These are phyloP conservation scores for Lasiurus cinereus DNA, from an alignment of 2,113 vertebrate species.

Conservation along the genomic window DNA sequence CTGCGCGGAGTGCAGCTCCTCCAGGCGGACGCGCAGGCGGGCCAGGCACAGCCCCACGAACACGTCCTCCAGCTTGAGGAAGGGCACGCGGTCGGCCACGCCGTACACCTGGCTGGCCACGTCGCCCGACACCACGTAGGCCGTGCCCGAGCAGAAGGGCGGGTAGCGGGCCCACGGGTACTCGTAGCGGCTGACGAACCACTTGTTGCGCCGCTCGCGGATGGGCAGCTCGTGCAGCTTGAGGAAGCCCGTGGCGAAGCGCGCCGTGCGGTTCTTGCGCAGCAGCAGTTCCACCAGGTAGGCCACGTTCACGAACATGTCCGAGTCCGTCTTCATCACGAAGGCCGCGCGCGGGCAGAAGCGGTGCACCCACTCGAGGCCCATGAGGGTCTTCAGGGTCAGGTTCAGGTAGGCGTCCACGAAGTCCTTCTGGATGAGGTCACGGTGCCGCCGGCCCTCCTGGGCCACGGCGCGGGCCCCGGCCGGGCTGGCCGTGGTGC, in stretches of 20 bases:
- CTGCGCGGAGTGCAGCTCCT: slow-evolving; percentile 86
- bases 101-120: slow-evolving; percentile 84
- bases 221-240: slow-evolving; percentile 85
- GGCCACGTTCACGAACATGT: slow-evolving; percentile 89
- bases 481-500: slow-evolving; percentile 50
- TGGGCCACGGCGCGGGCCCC: fast-evolving
- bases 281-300: slow-evolving; percentile 88
- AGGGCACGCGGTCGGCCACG: slow-evolving; percentile 71
- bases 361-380: slow-evolving; percentile 87
- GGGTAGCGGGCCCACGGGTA: slow-evolving; percentile 85
- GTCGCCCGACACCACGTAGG: slow-evolving; percentile 87
- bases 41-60: slow-evolving; percentile 90
- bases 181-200: slow-evolving; percentile 86
- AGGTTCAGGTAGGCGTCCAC: slow-evolving; percentile 87
- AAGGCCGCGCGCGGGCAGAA: slow-evolving; percentile 86
- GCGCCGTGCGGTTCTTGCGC: slow-evolving; percentile 79
- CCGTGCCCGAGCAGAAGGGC: slow-evolving; percentile 88
- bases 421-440: slow-evolving; percentile 91
- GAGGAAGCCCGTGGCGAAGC: slow-evolving; percentile 88
- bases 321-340: slow-evolving; percentile 90
- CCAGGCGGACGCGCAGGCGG: slow-evolving; percentile 74
- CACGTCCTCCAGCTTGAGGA: slow-evolving; percentile 90
- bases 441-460: slow-evolving; percentile 81
- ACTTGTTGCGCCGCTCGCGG: slow-evolving; percentile 83
- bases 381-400: slow-evolving; percentile 91